Base-by-base conservation (phyloP, 2,797 vertebrate species). In the Lacerta viridis region DNA sequence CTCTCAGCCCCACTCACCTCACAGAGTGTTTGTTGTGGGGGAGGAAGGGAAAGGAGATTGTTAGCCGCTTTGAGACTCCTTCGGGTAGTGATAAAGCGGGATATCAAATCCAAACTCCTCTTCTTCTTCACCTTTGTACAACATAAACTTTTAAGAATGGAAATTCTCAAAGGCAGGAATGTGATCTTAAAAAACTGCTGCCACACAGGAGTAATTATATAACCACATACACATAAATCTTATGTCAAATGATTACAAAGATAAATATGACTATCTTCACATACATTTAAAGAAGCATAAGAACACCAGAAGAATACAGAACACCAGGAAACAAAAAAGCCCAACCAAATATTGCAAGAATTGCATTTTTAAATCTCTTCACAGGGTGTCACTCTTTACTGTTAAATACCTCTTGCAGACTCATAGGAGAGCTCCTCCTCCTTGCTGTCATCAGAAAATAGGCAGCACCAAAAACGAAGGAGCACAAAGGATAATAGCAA, bases 301-400 rank as follows among this genome's bases (percentile, higher is more conserved):
- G 29, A 68, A 46, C n/a, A 50, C 27, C n/a, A 69, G 43, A 55
- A 29, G 23, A 29, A 75, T 39, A 13, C 18, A 50, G 50, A 50
- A 18, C 13, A 36, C 15, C 13, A 69, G n/a, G n/a, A 69, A 9
- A 27, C 46, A n/a, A 33, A 78, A 5, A 59, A n/a, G 33, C 3
- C 6, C 3, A 27, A 71, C 6, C 46, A 86, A 55, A 29, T 55
- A 69, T 39, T 79, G 4, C 64, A 55, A 36, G 76, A 72, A 87
- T 87, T 80, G 85, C 77, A 87, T 55, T 87, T 87, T 71, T 69
- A 55, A 80, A 55, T 87, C 33, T 80, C 33, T 80, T 87, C 85
- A 79, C 85, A 80, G 71, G 77, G 76, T 87, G 85, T 87, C 85
- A 68, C 85, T 87, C 64, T 87, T 87, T 71, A 80, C 85, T 80